Evolutionary conservation across 2,113 vertebrate genomes (phyloP), one percentile per base, ranked within the genome.

Genomic region (Bubo blakistoni): DNA sequence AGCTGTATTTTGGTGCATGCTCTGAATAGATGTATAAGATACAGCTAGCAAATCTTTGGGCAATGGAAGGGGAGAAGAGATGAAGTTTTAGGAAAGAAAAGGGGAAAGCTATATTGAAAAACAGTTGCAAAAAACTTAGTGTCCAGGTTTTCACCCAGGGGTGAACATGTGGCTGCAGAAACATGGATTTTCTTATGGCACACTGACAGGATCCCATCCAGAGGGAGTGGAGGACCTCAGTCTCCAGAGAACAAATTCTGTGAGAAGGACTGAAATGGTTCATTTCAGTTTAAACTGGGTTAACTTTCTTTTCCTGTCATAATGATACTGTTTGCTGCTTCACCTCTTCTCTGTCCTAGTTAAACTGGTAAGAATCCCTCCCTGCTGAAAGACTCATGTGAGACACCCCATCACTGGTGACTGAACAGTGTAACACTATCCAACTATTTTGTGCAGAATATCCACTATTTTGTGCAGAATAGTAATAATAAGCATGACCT

Each of bases 51-150:
- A 81, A 46, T 18, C 6, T 69, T 63, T 74, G 17, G 30, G 26
- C n/a, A 86, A 9, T 0, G 0, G 16, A 2, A 11, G 3, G 11
- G 6, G 6, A 15, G 18, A 25, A 74, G 12, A 52, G 5, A 44
- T 6, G 29, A 72, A 8, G 6, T 26, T 80, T 32, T 55, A 59
- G 32, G 13, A 61, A 46, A 46, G 19, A 76, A 94, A 57, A 59
- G 21, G 4, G 6, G 16, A 57, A 84, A 80, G 12, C 3, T 49
- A 6, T 21, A 42, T 3, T 47, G 58, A 62, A 88, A 86, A 63
- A n/a, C 18, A n/a, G 3, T 26, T 57, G 15, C 19, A 49, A 61
- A 70, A 63, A 54, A 6, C 18, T 7, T 11, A 16, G 14, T 1
- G 5, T n/a, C 29, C 42, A 3, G 2, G 8, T 65, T 80, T 26